Base-by-base conservation (phyloP, 2,888 invertebrate species). In the Parascotia fuliginaria region DNA sequence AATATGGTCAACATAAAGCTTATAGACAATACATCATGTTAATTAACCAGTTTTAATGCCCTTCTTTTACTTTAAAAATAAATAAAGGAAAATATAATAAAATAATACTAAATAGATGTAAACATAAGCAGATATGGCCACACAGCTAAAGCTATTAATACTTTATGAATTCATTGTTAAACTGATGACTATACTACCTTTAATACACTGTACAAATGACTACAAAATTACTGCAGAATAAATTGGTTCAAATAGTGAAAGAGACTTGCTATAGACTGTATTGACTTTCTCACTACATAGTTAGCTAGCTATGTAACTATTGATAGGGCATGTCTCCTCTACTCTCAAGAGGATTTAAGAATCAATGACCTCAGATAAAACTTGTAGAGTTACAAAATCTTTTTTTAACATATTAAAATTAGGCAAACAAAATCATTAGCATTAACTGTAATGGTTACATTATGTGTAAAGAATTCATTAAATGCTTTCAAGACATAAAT, bases 401-500 rank as follows among this genome's bases (percentile, higher is more conserved):
- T 68, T 24, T 50, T 62, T 54, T 56, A 65, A 64, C 55, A 59
- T 59, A 70, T 73, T 64, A 62, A 66, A 69, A 73, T 71, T 69
- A 75, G 64, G 60, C 66, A 75, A 70, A 73, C 63, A 62, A 42
- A 65, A 59, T 57, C 64, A 77, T 76, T 72, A 74, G 65, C 68
- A 74, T 78, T 66, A 64, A 77, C 70, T 73, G 70, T 68, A 74
- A 74, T 71, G 58, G 70, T 67, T 65, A 66, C 65, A 74, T 60
- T 70, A 61, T 70, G 66, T 68, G 65, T 51, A 67, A 72, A 60
- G 70, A 75, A 80, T 75, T 63, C 70, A 78, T 73, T 74, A 71
- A 67, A 59, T 65, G 63, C 66, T 74, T 70, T 57, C 64, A 65
- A 68, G 70, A 70, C 69, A 73, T 65, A 73, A 68, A 75, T 76